A percentile compares a stretch with the other conserved stretches of the same genome.
Conservation (phyloP, 2,888 invertebrate species). For the Tachina grossa region DNA sequence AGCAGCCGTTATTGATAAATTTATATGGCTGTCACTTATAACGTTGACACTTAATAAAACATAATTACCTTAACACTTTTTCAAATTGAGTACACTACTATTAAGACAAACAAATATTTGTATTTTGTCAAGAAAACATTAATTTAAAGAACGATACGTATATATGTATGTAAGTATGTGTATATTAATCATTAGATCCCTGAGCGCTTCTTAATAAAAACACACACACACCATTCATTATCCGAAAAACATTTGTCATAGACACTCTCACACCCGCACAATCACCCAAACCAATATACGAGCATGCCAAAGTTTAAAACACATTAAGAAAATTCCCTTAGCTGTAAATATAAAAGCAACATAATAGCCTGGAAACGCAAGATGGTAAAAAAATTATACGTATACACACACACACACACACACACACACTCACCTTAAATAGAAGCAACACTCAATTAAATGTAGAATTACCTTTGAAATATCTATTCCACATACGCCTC, state of each 20-base stretch:
- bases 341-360: conserved; percentile 39
- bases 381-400: neutral
- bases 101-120: neutral
- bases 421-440: conserved; percentile 22
- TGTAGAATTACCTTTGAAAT: conserved; percentile 67
- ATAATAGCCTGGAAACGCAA: neutral
- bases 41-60: conserved; percentile 57
- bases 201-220: conserved; percentile 47
- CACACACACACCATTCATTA: conserved; percentile 20
- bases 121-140: neutral
- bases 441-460: conserved; percentile 68
- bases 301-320: conserved; percentile 12
- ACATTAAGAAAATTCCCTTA: conserved; percentile 65
- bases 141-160: neutral
- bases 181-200: conserved; percentile 52
- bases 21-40: conserved; percentile 48
- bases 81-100: conserved; percentile 42
- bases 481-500: conserved; percentile 44
- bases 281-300: neutral
- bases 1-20: conserved; percentile 1
- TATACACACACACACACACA: neutral
- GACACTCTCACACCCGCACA: neutral
- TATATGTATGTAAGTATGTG: neutral
- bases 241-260: conserved; percentile 41
- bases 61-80: conserved; percentile 53